phyloP scores from a whole-genome alignment of 2,797 vertebrate species.

The Lateolabrax maculatus region DNA sequence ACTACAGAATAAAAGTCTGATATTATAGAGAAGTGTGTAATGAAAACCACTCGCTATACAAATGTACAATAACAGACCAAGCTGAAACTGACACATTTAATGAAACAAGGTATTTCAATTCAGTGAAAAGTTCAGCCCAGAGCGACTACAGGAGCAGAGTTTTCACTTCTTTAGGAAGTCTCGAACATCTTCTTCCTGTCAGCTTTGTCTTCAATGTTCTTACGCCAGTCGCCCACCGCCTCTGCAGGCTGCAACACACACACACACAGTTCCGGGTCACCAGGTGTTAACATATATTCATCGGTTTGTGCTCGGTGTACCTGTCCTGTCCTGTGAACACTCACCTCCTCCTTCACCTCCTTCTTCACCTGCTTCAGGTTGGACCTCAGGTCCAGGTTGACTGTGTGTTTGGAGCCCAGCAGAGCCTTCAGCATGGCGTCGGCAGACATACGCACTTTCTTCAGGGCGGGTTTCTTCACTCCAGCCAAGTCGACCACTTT shows the following conservation, averaged over 20 bases:
- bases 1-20: not conserved
- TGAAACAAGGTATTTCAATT: conserved; percentile 65
- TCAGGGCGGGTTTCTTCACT: conserved; percentile 94
- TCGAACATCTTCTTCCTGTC: conserved; percentile 99
- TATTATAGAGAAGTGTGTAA: not conserved
- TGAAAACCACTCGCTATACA: conserved; percentile 11
- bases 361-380: conserved; percentile 98
- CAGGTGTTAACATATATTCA: fast-evolving
- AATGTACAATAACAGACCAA: conserved; percentile 57
- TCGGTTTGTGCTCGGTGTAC: too few relatives aligned
- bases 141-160: conserved; percentile 18
- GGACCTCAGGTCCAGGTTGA: conserved; percentile 94
- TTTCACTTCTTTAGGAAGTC: conserved; percentile 81
- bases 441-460: conserved; percentile 94
- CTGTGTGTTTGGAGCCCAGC: conserved; percentile 97
- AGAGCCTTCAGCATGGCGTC: conserved; percentile 96
- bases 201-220: conserved; percentile 97
- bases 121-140: conserved; percentile 54
- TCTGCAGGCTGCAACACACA: conserved; percentile 68
- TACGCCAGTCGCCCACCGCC: conserved; percentile 95
- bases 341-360: conserved; percentile 92
- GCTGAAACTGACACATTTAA: conserved; percentile 67
- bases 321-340: conserved; percentile 7
- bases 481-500: conserved; percentile 95
- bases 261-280: conserved; percentile 39